Conservation (phyloP, 2,888 invertebrate species). For the Bibio marci region DNA sequence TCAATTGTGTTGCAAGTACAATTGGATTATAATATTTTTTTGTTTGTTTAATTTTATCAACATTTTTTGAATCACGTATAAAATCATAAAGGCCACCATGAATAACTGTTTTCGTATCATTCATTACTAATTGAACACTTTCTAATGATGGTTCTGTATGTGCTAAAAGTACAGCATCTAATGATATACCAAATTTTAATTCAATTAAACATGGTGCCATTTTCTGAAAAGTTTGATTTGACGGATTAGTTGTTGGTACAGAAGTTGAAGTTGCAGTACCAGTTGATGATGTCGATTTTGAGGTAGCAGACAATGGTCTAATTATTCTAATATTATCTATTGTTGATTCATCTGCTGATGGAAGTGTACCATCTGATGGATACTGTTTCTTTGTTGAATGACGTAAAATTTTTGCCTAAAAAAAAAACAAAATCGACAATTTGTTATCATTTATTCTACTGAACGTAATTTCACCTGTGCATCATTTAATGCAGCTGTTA, state of each 20-base stretch:
- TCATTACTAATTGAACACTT: constrained; percentile 31
- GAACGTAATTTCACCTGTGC: constrained; percentile 31
- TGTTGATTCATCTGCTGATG: too few relatives aligned
- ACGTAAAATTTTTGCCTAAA: constrained; percentile 8
- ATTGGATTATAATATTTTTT: neutral
- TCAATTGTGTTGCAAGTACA: neutral
- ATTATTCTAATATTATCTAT: too few relatives aligned
- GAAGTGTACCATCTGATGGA: neutral
- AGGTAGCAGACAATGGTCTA: too few relatives aligned
- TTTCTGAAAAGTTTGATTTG: too few relatives aligned
- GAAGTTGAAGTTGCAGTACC: constrained; percentile 22
- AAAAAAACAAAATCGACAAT: neutral
- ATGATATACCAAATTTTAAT: constrained; percentile 50
- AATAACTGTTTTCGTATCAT: constrained; percentile 31
- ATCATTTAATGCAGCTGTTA: constrained; percentile 52
- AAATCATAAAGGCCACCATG: constrained; percentile 34
- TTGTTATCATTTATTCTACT: neutral
- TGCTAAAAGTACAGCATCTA: constrained; percentile 63
- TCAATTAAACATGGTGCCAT: constrained; percentile 44
- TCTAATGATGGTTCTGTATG: constrained; percentile 74
- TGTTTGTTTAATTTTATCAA: constrained; percentile 10
- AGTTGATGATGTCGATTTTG: constrained; percentile 14
- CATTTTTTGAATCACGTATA: constrained; percentile 27
- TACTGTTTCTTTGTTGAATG: constrained; percentile 1
- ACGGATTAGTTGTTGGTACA: constrained; percentile 17